Conservation (phyloP, 2,113 vertebrate species). For the Choloepus hoffmanni region DNA sequence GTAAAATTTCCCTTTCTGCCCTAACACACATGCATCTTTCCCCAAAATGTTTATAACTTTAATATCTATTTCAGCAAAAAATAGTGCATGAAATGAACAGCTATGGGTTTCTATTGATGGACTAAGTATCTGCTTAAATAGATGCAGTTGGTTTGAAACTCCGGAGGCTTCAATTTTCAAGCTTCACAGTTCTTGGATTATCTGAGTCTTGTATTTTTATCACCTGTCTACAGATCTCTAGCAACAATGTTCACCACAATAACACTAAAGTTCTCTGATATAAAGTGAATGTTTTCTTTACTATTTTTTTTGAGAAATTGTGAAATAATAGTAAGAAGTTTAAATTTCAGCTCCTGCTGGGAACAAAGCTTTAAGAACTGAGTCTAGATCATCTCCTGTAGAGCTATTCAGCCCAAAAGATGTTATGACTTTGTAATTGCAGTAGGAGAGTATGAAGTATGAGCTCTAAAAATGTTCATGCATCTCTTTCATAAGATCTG, state of each 20-base stretch:
- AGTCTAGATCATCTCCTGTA: neutral
- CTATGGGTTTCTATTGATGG: neutral
- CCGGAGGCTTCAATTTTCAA: slow-evolving; percentile 48
- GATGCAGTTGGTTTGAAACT: neutral
- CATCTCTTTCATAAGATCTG: neutral
- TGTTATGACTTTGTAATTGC: neutral
- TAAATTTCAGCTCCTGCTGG: slow-evolving; percentile 52
- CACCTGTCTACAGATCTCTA: slow-evolving; percentile 33
- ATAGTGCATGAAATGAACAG: slow-evolving; percentile 23
- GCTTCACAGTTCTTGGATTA: slow-evolving; percentile 42
- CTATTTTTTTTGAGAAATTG: neutral
- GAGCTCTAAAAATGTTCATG: neutral
- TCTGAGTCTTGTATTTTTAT: slow-evolving; percentile 42
- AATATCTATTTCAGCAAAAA: neutral
- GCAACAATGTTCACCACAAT: neutral
- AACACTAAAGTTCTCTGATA: neutral
- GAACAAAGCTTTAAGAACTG: slow-evolving; percentile 44
- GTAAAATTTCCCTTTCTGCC: neutral
- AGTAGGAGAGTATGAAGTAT: neutral
- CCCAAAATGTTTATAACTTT: neutral
- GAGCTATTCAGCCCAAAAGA: neutral
- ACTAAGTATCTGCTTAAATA: neutral
- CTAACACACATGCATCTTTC: neutral
- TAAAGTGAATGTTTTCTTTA: slow-evolving; percentile 13
- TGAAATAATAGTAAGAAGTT: slow-evolving; percentile 7